A percentile compares a stretch with the other conserved stretches of the same genome.
Evolutionary conservation across 2,888 invertebrate species (phyloP).

Genomic region (Agriopis marginaria): DNA sequence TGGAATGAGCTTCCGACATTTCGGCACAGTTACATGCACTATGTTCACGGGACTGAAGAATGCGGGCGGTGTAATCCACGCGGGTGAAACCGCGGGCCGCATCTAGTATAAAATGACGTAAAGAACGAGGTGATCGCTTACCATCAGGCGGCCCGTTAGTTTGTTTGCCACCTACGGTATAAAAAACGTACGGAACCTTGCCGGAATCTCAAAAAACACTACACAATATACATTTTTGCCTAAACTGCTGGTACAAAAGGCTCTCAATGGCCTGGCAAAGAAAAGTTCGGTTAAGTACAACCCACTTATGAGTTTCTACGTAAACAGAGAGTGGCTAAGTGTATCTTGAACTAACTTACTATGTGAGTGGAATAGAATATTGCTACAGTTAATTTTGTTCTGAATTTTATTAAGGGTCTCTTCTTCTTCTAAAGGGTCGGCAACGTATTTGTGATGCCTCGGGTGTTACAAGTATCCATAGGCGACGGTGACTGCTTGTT

Average conservation of each 20-base stretch:
- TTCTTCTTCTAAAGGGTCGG: too few species aligned
- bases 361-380: slow-evolving; percentile 19
- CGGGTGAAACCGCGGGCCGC: too few species aligned
- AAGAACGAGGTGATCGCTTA: too few species aligned
- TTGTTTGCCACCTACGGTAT: not conserved
- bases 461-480: too few species aligned
- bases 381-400: slow-evolving; percentile 21
- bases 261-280: slow-evolving; percentile 46
- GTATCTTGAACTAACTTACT: slow-evolving; percentile 15
- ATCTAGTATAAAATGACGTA: too few species aligned
- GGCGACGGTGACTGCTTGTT: too few species aligned
- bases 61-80: too few species aligned
- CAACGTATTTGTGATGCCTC: too few species aligned
- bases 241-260: slow-evolving; percentile 20
- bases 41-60: too few species aligned
- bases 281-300: slow-evolving; percentile 48
- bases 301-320: slow-evolving; percentile 46
- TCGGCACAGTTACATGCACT: too few species aligned
- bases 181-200: slow-evolving; percentile 16
- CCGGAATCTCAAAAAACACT: not conserved
- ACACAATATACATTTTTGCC: slow-evolving; percentile 5
- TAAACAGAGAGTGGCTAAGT: slow-evolving; percentile 28
- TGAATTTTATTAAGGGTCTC: not conserved
- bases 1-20: too few species aligned
- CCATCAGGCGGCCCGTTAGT: not conserved